phyloP scores from a whole-genome alignment of 2,113 vertebrate genomes.

The Mustela nigripes region DNA sequence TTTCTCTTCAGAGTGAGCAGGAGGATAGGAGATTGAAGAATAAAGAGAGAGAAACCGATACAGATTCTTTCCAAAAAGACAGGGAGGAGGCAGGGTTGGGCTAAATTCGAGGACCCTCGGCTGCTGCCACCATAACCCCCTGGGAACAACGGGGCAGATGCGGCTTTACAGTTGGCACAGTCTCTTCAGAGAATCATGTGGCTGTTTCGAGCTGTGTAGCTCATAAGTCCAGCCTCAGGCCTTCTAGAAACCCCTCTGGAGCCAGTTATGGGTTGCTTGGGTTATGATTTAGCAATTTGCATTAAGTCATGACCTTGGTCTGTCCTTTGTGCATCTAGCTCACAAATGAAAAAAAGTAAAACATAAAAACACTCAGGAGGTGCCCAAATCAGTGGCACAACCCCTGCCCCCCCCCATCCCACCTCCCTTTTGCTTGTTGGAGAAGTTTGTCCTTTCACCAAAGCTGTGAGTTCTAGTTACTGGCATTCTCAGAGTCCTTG shows the following conservation, averaged over 20 bases:
- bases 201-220: background rate
- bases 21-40: background rate
- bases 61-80: background rate
- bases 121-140: background rate
- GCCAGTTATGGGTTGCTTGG: background rate
- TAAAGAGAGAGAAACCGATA: background rate
- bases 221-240: background rate
- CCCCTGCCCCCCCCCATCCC: background rate
- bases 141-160: fast-evolving
- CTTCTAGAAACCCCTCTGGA: background rate
- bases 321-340: background rate
- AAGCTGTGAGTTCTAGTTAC: background rate
- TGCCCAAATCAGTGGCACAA: background rate
- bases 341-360: background rate
- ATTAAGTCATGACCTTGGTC: background rate
- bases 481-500: background rate
- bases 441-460: background rate
- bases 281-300: background rate
- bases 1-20: background rate
- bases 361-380: background rate
- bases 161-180: background rate
- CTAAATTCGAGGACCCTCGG: too few species aligned
- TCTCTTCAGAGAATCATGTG: background rate
- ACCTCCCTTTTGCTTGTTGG: background rate
- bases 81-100: background rate